phyloP scores from a whole-genome alignment of 2,888 invertebrate genomes.

The Epirrhoe alternata region DNA sequence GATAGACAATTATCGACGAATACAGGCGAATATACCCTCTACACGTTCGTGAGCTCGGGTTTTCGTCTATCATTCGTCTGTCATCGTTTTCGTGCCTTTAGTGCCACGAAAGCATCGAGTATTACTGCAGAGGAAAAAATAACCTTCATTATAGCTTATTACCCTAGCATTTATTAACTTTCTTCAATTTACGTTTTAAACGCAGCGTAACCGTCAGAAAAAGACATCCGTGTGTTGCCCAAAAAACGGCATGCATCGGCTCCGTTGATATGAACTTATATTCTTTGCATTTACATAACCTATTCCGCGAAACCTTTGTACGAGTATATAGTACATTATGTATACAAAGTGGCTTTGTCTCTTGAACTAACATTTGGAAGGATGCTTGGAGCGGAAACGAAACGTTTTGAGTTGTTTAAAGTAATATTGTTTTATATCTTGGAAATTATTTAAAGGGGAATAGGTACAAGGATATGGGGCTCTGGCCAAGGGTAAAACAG shows the following conservation, averaged over 20 bases:
- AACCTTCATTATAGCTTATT: no score
- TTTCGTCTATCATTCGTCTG: no score
- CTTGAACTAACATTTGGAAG: slow-evolving; percentile 27
- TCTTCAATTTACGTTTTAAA: not conserved
- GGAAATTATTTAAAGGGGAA: no score
- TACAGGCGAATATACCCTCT: no score
- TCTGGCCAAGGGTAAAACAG: no score
- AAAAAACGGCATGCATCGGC: slow-evolving; percentile 62
- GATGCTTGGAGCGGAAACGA: slow-evolving; percentile 17
- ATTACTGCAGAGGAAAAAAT: no score
- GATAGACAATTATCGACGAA: no score
- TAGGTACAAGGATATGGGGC: no score
- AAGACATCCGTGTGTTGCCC: slow-evolving; percentile 48
- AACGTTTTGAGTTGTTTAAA: slow-evolving; percentile 19
- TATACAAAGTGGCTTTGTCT: slow-evolving; percentile 41
- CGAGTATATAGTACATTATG: slow-evolving; percentile 41
- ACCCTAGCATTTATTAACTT: no score
- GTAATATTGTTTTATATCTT: slow-evolving; percentile 1
- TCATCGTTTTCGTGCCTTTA: no score
- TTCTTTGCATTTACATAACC: slow-evolving; percentile 72
- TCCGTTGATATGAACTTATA: slow-evolving; percentile 72
- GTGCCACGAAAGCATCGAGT: no score
- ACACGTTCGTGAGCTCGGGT: no score
- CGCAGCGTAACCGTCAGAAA: slow-evolving; percentile 7
- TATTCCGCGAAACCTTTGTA: slow-evolving; percentile 68